Percentiles rank a stretch among this genome's conserved stretches.
These are phyloP conservation scores for Scalopus aquaticus DNA, from an alignment of 2,113 vertebrate genomes.

Conservation along the genomic window DNA sequence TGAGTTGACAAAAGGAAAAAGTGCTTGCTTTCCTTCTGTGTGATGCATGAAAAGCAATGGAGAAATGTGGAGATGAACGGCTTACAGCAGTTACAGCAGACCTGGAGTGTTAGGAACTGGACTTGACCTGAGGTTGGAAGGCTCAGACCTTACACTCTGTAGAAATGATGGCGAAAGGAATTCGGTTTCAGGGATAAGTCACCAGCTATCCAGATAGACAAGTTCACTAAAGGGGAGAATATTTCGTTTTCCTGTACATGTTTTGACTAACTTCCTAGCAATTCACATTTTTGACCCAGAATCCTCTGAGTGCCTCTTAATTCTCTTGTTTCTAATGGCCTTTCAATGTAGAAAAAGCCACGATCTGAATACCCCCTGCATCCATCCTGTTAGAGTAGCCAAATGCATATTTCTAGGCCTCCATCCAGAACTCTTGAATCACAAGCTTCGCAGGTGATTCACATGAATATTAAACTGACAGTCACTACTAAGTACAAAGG, in stretches of 20 bases:
- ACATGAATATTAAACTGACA: neutral
- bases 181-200: neutral
- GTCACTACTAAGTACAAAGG: neutral
- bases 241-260: neutral
- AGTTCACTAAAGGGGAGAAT: neutral
- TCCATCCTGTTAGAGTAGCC: neutral
- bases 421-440: neutral
- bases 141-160: neutral
- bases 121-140: neutral
- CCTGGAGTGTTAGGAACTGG: neutral
- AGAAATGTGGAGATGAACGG: neutral
- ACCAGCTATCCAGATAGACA: neutral
- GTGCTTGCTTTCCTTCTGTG: neutral
- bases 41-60: neutral
- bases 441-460: neutral
- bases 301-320: neutral
- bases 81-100: neutral
- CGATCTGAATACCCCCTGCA: neutral
- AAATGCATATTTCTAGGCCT: neutral
- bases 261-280: neutral
- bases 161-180: neutral
- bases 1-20: neutral
- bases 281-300: neutral
- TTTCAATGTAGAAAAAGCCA: neutral
- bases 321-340: conserved; percentile 19